Conservation (phyloP, 2,888 invertebrate species). For the Selenia dentaria region DNA sequence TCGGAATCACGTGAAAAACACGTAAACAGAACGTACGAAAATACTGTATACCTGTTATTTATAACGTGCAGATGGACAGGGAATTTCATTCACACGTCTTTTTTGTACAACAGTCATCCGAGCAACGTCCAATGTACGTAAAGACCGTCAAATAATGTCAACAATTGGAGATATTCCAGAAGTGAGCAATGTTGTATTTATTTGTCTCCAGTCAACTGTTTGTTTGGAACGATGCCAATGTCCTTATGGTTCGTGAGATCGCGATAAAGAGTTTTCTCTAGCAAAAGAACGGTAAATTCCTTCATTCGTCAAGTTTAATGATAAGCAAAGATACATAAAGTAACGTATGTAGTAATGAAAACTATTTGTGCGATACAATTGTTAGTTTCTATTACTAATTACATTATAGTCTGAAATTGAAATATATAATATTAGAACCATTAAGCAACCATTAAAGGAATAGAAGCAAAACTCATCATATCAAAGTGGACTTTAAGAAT, state of each 20-base stretch:
- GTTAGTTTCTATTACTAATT: too few relatives aligned
- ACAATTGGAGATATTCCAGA: slow-evolving; percentile 14
- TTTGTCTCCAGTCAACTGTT: background rate
- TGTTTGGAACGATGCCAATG: slow-evolving; percentile 4
- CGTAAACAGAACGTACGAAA: slow-evolving; percentile 55
- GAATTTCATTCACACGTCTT: slow-evolving; percentile 32
- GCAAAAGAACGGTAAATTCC: too few relatives aligned
- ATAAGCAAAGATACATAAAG: too few relatives aligned
- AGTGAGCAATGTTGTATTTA: background rate
- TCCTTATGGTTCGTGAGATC: background rate
- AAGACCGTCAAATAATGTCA: slow-evolving; percentile 8
- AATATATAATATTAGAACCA: too few relatives aligned
- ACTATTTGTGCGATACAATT: too few relatives aligned
- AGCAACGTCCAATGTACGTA: slow-evolving; percentile 6
- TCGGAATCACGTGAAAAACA: slow-evolving; percentile 61
- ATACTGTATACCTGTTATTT: slow-evolving; percentile 39
- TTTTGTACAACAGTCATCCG: slow-evolving; percentile 20
- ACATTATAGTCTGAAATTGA: too few relatives aligned
- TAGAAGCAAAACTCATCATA: too few relatives aligned
- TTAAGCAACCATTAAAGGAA: too few relatives aligned
- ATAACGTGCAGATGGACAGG: slow-evolving; percentile 21
- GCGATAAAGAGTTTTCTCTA: too few relatives aligned
- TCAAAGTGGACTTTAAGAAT: too few relatives aligned
- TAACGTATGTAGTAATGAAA: too few relatives aligned
- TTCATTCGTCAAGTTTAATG: too few relatives aligned